A percentile compares a stretch with the other conserved stretches of the same genome.
Evolutionary conservation across 92 coral and sea anemone species (phyloP).

Genomic region (Zoanthus gigantus): DNA sequence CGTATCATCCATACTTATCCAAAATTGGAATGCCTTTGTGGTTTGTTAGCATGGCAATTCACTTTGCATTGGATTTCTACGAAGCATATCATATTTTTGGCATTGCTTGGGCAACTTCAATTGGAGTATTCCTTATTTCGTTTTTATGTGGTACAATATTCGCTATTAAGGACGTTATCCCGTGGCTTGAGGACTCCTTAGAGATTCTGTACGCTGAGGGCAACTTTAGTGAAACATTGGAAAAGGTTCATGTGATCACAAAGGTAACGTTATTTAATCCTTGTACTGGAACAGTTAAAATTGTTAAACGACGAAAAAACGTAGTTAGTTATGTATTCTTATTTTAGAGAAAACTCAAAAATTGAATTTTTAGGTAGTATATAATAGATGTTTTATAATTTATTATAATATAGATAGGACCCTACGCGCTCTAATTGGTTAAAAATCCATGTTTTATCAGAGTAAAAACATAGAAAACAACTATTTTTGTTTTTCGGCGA

Average conservation of each 20-base stretch:
- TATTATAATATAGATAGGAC: too few species aligned
- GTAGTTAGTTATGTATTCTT: too few species aligned
- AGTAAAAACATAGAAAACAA: too few species aligned
- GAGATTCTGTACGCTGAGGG: conserved; percentile 89
- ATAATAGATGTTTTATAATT: too few species aligned
- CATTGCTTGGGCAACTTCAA: conserved; percentile 96
- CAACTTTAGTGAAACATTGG: conserved; percentile 84
- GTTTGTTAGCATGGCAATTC: conserved; percentile 75
- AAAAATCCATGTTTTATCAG: too few species aligned
- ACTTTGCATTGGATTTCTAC: conserved; percentile 93
- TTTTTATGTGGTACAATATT: conserved; percentile 81
- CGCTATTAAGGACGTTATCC: conserved; percentile 77
- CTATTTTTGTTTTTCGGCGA: too few species aligned
- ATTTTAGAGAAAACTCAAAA: too few species aligned
- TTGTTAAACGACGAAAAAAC: too few species aligned
- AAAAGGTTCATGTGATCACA: conserved; percentile 69
- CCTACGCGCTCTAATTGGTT: too few species aligned
- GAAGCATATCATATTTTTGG: conserved; percentile 92
- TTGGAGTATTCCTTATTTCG: conserved; percentile 84
- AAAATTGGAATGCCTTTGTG: conserved; percentile 77
- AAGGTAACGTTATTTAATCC: conserved; percentile 49
- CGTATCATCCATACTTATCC: conserved; percentile 69
- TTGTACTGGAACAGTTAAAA: too few species aligned
- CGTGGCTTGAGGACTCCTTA: conserved; percentile 90
- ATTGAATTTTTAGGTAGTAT: too few species aligned